Conservation (phyloP, 2,113 vertebrate genomes). For the Pogonocichla stellata region DNA sequence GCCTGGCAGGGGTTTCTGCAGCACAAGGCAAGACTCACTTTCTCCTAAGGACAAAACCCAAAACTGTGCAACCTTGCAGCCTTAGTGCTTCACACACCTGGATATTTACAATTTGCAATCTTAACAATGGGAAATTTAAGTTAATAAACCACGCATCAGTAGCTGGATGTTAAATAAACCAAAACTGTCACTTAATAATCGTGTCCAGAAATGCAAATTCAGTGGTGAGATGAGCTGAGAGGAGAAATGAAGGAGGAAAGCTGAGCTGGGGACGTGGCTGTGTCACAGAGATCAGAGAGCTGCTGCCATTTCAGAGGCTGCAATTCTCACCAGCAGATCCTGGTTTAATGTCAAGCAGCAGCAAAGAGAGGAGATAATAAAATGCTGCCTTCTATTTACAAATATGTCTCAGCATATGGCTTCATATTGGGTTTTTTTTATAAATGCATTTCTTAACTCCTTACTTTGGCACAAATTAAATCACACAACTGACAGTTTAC, state of each 20-base stretch:
- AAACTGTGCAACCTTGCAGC: background rate
- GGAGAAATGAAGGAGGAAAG: background rate
- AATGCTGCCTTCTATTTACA: background rate
- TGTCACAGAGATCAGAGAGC: background rate
- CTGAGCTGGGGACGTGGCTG: background rate
- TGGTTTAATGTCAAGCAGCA: slow-evolving; percentile 31
- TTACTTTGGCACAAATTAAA: background rate
- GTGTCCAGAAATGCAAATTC: background rate
- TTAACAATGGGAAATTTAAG: background rate
- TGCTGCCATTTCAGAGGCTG: background rate
- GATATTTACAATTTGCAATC: background rate
- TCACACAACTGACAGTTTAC: background rate
- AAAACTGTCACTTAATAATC: background rate
- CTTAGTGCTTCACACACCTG: rapidly evolving
- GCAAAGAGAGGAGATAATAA: slow-evolving; percentile 11
- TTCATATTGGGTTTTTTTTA: background rate
- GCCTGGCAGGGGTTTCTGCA: background rate
- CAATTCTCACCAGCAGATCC: background rate
- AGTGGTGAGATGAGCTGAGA: background rate
- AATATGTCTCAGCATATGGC: background rate
- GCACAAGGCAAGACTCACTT: background rate
- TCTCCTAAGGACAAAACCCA: background rate
- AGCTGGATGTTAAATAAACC: background rate
- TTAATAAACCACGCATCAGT: background rate
- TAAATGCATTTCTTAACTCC: background rate